Evolutionary conservation across 2,888 invertebrate genomes (phyloP), one percentile per base, ranked within the genome.

Genomic region (Ichneumoninae sp.): DNA sequence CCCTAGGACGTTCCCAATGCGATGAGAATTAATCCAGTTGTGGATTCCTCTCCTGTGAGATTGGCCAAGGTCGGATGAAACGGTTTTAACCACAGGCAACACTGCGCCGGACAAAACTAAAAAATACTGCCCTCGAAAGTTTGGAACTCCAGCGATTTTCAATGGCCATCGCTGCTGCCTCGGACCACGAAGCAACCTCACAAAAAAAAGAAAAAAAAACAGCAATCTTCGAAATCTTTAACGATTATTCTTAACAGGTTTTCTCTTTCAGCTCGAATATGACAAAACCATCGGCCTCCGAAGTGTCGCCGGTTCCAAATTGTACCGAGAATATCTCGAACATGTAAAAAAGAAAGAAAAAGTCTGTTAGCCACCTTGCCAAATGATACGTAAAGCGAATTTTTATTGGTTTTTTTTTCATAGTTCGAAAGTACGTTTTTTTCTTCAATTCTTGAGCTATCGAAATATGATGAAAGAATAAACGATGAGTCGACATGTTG

Each of bases 351-450:
- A 71, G 50, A 52, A 19, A 36, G 54, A 52, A 5, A 26, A 22
- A 30, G 10, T 74, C 36, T 33, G 71, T 71, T 19, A 74, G 63
- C 74, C 63, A 74, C 74, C 74, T 63, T 74, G 74, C 74, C 19
- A 13, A 74, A 74, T 74, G 74, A 74, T 71, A 16, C 26, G 26
- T n/a, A 19, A 0, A 40, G 40, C 40, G 40, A 10, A 30, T 54
- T 36, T 71, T 36, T 10, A 19, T 19, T 10, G 0, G 0, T 22
- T 26, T 26, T 26, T 40, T 44, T 19, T 40, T 26, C 26, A 16
- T 47, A 4, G 13, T 47, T 68, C 47, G 22, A 68, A 47, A 68
- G 10, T 66, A 8, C 13, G 8, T n/a, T 22, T 8, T 8, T 68
- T 68, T 40, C 6, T 66, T 19, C 66, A 33, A 36, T 40, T 66